These are phyloP conservation scores for Papilio helenus DNA, from an alignment of 1,140 invertebrate genomes.

Conservation along the genomic window DNA sequence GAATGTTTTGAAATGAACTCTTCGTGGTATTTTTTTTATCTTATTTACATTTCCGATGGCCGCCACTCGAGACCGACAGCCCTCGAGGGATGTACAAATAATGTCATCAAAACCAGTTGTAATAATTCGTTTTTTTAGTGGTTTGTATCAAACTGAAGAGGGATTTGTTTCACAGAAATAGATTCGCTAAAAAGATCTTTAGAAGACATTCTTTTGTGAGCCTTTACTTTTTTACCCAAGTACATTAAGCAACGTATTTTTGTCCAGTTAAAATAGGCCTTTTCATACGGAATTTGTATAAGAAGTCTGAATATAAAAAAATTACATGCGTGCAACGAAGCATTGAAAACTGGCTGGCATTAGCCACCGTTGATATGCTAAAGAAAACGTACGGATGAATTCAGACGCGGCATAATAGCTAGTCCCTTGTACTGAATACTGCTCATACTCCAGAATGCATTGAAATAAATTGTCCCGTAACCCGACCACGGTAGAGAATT, in stretches of 20 bases:
- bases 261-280: neutral
- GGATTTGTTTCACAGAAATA: neutral
- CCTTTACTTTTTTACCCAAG: too few relatives aligned
- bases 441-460: neutral
- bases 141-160: neutral
- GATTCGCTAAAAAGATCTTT: neutral
- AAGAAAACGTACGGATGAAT: conserved; percentile 15
- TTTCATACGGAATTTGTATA: conserved; percentile 30
- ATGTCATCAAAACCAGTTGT: conserved; percentile 8
- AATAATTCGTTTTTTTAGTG: neutral
- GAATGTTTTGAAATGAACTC: conserved; percentile 34
- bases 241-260: too few relatives aligned
- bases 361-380: neutral
- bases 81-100: conserved; percentile 41
- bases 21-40: conserved; percentile 43
- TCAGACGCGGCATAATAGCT: neutral
- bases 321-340: neutral
- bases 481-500: neutral
- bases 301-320: conserved; percentile 15
- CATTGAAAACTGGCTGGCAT: conserved; percentile 22
- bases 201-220: neutral
- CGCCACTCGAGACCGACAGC: conserved; percentile 20
- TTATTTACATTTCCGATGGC: conserved; percentile 42
- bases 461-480: neutral
- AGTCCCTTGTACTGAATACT: neutral